Conservation (phyloP, 2,113 vertebrate species). For the Galemys pyrenaicus region DNA sequence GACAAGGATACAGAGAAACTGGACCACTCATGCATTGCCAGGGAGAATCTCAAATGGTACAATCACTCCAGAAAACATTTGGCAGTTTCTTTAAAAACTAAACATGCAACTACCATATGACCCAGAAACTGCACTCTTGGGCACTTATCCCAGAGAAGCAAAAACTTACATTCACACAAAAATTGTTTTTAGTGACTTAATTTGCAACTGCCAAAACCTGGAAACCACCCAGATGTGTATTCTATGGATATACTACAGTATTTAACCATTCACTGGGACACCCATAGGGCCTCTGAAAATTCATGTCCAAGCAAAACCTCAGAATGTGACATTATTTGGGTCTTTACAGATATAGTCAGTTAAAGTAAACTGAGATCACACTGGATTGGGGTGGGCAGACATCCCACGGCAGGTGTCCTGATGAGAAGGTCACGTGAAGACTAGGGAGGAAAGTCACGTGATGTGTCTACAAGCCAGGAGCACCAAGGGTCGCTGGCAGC, state of each 20-base stretch:
- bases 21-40: background rate
- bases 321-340: background rate
- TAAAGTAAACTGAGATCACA: background rate
- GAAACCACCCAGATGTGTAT: background rate
- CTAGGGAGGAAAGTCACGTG: background rate
- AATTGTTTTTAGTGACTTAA: background rate
- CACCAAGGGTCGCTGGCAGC: background rate
- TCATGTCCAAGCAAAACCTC: background rate
- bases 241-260: too few species aligned
- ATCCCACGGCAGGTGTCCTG: background rate
- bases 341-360: background rate
- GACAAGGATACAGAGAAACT: background rate
- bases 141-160: background rate
- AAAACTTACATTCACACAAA: background rate
- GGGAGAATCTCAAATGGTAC: background rate
- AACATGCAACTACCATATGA: background rate
- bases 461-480: background rate
- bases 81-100: background rate
- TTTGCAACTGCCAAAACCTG: background rate
- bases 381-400: background rate
- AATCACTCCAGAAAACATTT: background rate
- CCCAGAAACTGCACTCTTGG: background rate
- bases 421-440: background rate
- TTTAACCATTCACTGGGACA: too few species aligned
- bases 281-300: background rate